A percentile compares a stretch with the other conserved stretches of the same genome.
These are phyloP conservation scores for Spheniscus humboldti DNA, from an alignment of 2,797 vertebrate species.

Conservation along the genomic window DNA sequence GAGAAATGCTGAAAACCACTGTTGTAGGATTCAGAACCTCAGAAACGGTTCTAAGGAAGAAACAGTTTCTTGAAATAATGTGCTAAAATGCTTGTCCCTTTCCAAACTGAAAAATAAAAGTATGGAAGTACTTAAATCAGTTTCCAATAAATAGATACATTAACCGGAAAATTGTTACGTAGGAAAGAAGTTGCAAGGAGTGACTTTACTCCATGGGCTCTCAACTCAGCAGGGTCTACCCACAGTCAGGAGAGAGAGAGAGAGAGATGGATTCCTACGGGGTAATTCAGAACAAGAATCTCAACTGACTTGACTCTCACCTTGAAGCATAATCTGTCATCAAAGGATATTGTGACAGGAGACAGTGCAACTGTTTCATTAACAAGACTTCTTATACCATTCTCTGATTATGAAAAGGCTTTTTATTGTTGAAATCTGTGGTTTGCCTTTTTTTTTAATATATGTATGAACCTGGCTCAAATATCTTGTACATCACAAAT, in stretches of 20 bases:
- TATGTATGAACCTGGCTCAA: not conserved
- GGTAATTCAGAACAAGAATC: constrained; percentile 4
- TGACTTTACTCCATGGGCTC: not conserved
- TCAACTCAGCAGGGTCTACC: not conserved
- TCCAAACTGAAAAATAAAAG: not conserved
- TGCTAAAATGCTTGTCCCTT: not conserved
- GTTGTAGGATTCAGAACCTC: not conserved
- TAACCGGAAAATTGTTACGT: not conserved
- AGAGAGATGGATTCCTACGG: not conserved
- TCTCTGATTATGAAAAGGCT: not conserved
- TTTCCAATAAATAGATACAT: not conserved
- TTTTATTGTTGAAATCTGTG: not conserved
- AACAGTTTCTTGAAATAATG: not conserved
- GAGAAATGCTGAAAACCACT: not conserved
- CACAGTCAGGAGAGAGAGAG: not conserved
- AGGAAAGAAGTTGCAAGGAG: not conserved
- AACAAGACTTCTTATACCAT: not conserved
- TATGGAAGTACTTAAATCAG: not conserved
- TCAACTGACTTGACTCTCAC: constrained; percentile 9
- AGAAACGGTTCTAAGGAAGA: not conserved
- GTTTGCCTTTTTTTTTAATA: not conserved
- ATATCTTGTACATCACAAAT: not conserved
- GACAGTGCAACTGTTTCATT: constrained; percentile 17
- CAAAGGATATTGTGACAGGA: constrained; percentile 41
- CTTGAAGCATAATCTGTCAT: constrained; percentile 45